Evolutionary conservation across 2,888 invertebrate species (phyloP).

Genomic region (Lingula anatina): DNA sequence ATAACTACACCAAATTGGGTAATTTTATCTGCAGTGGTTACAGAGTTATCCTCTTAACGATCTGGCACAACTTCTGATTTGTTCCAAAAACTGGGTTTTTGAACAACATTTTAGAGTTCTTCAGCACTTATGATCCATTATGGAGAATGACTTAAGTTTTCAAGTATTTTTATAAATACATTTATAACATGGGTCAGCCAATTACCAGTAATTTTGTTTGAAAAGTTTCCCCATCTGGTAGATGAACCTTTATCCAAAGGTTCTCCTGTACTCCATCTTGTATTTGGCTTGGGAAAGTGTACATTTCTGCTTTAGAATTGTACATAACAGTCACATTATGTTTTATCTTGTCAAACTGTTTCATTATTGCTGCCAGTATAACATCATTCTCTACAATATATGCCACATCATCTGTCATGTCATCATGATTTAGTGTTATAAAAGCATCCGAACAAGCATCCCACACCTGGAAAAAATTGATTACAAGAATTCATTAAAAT

Average conservation of each 20-base stretch:
- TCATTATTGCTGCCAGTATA: conserved; percentile 62
- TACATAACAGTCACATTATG: conserved; percentile 66
- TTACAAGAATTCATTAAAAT: too few relatives aligned
- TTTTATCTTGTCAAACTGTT: conserved; percentile 58
- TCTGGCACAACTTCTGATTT: too few relatives aligned
- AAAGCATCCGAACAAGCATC: conserved; percentile 85
- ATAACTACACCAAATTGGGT: too few relatives aligned
- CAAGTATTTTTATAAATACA: too few relatives aligned
- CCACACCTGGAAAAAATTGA: conserved; percentile 74
- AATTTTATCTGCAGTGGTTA: too few relatives aligned
- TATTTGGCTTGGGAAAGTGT: conserved; percentile 61
- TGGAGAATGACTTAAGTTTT: too few relatives aligned
- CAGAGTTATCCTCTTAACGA: too few relatives aligned
- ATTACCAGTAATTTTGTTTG: conserved; percentile 53
- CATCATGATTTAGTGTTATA: conserved; percentile 77
- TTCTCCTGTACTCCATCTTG: too few relatives aligned
- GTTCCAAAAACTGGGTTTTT: too few relatives aligned
- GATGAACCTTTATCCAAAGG: conserved; percentile 40
- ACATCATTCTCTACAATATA: conserved; percentile 93
- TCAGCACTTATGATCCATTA: too few relatives aligned
- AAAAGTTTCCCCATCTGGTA: conserved; percentile 47
- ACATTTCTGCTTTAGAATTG: conserved; percentile 65
- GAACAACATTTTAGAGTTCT: too few relatives aligned
- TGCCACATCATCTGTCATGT: conserved; percentile 71
- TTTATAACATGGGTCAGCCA: too few relatives aligned